These are phyloP conservation scores for Drosophila mayri DNA, from an alignment of 1,140 invertebrate species.

Conservation along the genomic window DNA sequence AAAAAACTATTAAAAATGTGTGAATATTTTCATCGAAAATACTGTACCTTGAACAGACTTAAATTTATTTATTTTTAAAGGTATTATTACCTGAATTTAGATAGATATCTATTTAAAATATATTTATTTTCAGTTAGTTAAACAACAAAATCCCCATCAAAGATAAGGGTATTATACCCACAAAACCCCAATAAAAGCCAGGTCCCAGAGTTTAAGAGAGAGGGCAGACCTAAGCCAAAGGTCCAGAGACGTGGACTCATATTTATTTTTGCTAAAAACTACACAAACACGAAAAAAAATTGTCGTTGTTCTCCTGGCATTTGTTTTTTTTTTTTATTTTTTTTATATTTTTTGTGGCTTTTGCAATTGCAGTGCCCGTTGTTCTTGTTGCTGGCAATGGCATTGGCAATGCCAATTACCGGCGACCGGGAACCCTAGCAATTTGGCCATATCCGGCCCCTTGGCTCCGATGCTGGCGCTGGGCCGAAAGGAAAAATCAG, in stretches of 20 bases:
- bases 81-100: no score
- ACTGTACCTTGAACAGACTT: neutral
- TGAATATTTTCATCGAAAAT: neutral
- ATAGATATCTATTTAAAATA: neutral
- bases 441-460: conserved; percentile 81
- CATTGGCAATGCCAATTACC: conserved; percentile 81
- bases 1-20: neutral
- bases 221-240: conserved; percentile 19
- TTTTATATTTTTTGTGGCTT: conserved; percentile 24
- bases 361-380: conserved; percentile 24
- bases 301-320: conserved; percentile 60
- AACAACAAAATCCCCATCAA: neutral
- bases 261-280: conserved; percentile 67
- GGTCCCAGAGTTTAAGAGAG: neutral
- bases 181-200: conserved; percentile 30
- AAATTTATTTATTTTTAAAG: neutral
- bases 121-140: neutral
- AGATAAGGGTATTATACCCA: conserved; percentile 6
- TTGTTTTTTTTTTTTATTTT: conserved; percentile 12
- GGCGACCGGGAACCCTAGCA: conserved; percentile 76
- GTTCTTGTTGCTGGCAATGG: conserved; percentile 45
- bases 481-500: conserved; percentile 68
- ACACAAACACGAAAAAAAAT: conserved; percentile 47
- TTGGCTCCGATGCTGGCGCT: conserved; percentile 63
- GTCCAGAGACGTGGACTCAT: conserved; percentile 57